phyloP scores from a whole-genome alignment of 2,888 invertebrate species.

The Orchesellides sinensis region DNA sequence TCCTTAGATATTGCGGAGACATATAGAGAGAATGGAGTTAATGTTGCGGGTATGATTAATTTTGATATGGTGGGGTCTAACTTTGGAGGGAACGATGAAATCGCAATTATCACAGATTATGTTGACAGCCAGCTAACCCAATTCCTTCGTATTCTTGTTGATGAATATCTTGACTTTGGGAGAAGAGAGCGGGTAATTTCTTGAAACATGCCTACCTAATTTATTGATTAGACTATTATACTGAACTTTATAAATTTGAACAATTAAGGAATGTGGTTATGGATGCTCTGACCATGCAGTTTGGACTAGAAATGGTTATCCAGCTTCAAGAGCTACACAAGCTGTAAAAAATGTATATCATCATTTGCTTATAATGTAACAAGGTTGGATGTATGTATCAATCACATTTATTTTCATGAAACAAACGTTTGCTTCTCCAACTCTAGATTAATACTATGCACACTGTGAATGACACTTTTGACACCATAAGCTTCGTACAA shows the following conservation, averaged over 20 bases:
- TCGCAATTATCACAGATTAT: conserved; percentile 54
- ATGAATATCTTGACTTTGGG: conserved; percentile 34
- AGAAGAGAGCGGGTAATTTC: conserved; percentile 32
- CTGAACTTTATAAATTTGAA: no score
- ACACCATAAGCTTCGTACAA: conserved; percentile 37
- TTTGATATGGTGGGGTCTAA: conserved; percentile 54
- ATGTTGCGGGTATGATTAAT: conserved; percentile 62
- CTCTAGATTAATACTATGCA: conserved; percentile 48
- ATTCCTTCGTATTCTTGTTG: conserved; percentile 43
- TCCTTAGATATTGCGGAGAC: conserved; percentile 41
- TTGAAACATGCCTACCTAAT: no score
- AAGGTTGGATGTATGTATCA: neutral
- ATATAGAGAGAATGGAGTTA: neutral
- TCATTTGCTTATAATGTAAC: no score
- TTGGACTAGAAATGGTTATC: conserved; percentile 44
- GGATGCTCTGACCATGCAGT: conserved; percentile 61
- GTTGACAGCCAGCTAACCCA: conserved; percentile 29
- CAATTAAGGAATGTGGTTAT: neutral
- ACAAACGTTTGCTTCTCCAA: neutral
- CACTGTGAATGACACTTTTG: conserved; percentile 31
- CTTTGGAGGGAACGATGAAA: neutral
- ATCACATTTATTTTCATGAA: neutral
- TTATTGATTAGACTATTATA: no score
- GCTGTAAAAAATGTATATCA: no score
- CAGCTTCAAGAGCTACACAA: conserved; percentile 51